Evolutionary conservation across 2,113 vertebrate species (phyloP).

Genomic region (Phyllostomus hastatus): DNA sequence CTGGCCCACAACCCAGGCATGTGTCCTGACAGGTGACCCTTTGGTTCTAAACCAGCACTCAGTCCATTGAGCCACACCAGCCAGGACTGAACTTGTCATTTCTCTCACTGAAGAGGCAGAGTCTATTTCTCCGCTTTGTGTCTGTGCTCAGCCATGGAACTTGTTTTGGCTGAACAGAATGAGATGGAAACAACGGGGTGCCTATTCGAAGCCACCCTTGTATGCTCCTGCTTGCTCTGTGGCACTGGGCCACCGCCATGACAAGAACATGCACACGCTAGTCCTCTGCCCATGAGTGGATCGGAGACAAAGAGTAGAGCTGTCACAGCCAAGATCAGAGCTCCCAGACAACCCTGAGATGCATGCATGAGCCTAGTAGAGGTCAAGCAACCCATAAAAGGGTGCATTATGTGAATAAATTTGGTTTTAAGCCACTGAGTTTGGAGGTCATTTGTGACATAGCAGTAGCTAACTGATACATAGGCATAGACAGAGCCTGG

Average conservation of each 20-base stretch:
- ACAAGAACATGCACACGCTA: not conserved
- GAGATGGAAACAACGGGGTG: not conserved
- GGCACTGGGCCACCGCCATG: not conserved
- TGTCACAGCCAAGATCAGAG: not conserved
- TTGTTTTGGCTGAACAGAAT: not conserved
- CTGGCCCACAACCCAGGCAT: too few relatives aligned
- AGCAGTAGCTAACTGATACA: not conserved
- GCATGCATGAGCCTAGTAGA: not conserved
- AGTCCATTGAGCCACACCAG: too few relatives aligned
- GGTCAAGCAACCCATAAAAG: not conserved
- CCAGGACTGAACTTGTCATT: not conserved
- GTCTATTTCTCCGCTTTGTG: not conserved
- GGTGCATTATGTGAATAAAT: not conserved
- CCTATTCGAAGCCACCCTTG: not conserved
- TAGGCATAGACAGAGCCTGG: not conserved
- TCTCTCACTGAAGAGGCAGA: not conserved
- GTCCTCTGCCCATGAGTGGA: not conserved
- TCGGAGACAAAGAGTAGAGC: not conserved
- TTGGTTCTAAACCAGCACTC: too few relatives aligned
- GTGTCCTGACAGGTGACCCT: too few relatives aligned
- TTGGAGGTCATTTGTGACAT: not conserved
- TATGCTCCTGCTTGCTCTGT: not conserved
- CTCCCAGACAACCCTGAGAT: not conserved
- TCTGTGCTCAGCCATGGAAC: not conserved
- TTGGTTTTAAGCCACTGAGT: not conserved